phyloP scores from a whole-genome alignment of 2,888 invertebrate genomes.

The Cheilosia variabilis region DNA sequence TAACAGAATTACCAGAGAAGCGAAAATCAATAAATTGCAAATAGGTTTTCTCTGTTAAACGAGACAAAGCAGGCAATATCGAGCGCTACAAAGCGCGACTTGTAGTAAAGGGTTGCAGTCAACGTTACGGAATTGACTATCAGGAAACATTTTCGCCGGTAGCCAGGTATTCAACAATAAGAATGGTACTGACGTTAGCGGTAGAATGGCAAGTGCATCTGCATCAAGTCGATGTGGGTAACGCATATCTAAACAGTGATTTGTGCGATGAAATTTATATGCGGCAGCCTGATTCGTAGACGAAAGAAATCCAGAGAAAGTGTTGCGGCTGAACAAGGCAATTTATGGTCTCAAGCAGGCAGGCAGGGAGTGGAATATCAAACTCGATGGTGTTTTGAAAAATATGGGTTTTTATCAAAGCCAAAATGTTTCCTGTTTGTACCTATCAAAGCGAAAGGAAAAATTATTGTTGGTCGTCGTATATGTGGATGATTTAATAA shows the following conservation, averaged over 20 bases:
- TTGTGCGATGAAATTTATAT: conserved; percentile 48
- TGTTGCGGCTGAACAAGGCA: conserved; percentile 60
- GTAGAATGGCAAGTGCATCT: conserved; percentile 49
- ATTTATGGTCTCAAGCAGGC: conserved; percentile 49
- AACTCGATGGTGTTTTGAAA: conserved; percentile 46
- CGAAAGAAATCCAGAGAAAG: conserved; percentile 41
- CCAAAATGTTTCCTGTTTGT: conserved; percentile 41
- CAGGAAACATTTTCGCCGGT: conserved; percentile 75
- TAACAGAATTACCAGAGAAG: conserved; percentile 39
- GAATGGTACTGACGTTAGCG: conserved; percentile 59
- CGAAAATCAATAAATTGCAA: conserved; percentile 39
- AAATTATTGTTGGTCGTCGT: conserved; percentile 41
- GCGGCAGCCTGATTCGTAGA: conserved; percentile 54
- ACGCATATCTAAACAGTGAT: conserved; percentile 20
- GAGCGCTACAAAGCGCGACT: conserved; percentile 40
- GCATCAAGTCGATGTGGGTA: conserved; percentile 22
- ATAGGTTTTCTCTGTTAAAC: conserved; percentile 43
- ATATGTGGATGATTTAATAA: conserved; percentile 42
- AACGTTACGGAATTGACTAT: conserved; percentile 70
- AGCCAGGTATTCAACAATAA: conserved; percentile 54
- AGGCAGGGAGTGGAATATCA: conserved; percentile 55
- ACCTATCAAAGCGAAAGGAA: conserved; percentile 33
- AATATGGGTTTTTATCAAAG: conserved; percentile 41
- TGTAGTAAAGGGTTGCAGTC: conserved; percentile 61
- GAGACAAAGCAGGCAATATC: conserved; percentile 24